Conservation (phyloP, 2,113 vertebrate species). For the Poicephalus gulielmi region DNA sequence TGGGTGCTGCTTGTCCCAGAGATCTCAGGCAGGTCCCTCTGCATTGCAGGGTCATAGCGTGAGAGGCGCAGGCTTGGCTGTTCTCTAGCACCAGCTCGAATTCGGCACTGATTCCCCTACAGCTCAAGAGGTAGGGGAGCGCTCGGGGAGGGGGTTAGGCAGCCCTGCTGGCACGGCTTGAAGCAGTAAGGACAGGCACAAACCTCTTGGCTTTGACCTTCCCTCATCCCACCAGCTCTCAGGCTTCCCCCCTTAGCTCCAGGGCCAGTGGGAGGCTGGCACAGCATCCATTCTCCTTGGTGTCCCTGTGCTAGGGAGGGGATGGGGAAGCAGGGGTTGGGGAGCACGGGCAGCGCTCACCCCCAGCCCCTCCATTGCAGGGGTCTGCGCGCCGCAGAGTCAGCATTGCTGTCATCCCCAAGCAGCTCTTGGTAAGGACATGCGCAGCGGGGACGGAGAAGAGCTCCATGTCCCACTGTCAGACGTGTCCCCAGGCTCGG, state of each 20-base stretch:
- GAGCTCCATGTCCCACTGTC: not conserved
- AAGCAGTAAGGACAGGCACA: not conserved
- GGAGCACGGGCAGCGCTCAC: accelerated
- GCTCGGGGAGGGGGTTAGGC: not conserved
- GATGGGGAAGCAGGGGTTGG: not conserved
- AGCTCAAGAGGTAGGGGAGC: slow-evolving; percentile 3
- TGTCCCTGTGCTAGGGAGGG: not conserved
- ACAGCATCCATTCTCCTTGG: not conserved
- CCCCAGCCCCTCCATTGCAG: slow-evolving; percentile 45
- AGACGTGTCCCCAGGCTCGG: accelerated
- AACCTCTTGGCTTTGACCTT: not conserved
- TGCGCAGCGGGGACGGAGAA: accelerated
- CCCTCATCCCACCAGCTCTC: not conserved
- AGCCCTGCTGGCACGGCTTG: not conserved
- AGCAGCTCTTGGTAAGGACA: slow-evolving; percentile 64
- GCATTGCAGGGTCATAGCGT: not conserved
- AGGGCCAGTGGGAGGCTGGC: not conserved
- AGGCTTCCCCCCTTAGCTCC: accelerated
- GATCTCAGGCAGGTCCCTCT: slow-evolving; percentile 20
- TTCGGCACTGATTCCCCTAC: not conserved
- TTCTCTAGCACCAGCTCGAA: slow-evolving; percentile 7
- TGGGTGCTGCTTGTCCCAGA: not conserved
- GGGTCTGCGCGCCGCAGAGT: slow-evolving; percentile 72
- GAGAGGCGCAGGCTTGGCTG: not conserved
- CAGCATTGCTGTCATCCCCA: slow-evolving; percentile 79